Base-by-base conservation (phyloP, 2,797 vertebrate genomes). In the Delichon dasypus region DNA sequence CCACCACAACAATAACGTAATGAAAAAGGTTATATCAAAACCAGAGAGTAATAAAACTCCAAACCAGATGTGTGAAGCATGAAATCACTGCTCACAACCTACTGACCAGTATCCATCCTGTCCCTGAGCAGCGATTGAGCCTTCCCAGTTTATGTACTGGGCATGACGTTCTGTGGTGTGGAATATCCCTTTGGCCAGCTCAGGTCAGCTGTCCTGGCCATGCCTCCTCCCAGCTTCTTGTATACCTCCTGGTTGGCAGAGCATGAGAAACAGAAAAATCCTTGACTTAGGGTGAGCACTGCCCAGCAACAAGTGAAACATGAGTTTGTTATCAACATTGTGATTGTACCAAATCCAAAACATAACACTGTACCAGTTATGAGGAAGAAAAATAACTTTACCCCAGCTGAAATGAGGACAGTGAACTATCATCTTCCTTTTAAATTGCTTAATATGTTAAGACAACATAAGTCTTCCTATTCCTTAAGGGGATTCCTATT, bases 161-260 rank as follows among this genome's bases (percentile, higher is more conserved):
- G 3, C 5, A 11, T 10, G 38, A 36, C 2, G 0, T 7, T 20
- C 29, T 21, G 0, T 53, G 34, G 21, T 22, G 6, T 30, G 68
- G 45, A 60, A 30, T 38, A 53, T 7, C 8, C 60, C 47, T 60
- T 22, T 67, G 14, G 2, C 10, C 18, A 48, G 21, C 16, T 61
- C 5, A 11, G 5, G 2, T 60, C 29, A 53, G 17, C 14, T 74
- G 20, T 64, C 32, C 44, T 50, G 50, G 42, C 21, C 22, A 7
- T 11, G 15, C 2, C 53, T 3, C 6, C 40, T 61, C 21, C 8
- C 3, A 9, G 13, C 15, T 36, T 54, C 42, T 27, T n/a, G 9
- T 14, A 2, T 27, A 25, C 16, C 6, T n/a, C 6, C 32, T 55
- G 1, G 6, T 0, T n/a, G 34, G 18, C 30, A 44, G 19, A 75